Evolutionary conservation across 2,888 invertebrate species (phyloP).

Genomic region (Hipparchia sbordonii): DNA sequence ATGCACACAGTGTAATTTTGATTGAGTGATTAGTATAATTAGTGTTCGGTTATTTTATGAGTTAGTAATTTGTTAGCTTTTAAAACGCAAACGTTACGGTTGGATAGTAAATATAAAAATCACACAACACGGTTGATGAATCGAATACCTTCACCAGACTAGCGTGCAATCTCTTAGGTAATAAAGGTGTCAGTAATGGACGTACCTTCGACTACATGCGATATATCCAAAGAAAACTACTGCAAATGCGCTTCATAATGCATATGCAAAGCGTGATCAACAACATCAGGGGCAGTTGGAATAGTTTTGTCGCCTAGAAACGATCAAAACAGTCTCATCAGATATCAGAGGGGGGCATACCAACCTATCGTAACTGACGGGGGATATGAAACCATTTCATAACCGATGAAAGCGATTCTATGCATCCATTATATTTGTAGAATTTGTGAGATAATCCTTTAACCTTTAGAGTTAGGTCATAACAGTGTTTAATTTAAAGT

Average conservation of each 20-base stretch:
- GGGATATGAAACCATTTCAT: slow-evolving; percentile 2
- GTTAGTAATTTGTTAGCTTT: slow-evolving; percentile 37
- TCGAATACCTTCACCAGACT: slow-evolving; percentile 64
- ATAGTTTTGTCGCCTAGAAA: slow-evolving; percentile 83
- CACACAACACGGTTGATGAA: slow-evolving; percentile 33
- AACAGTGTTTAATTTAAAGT: slow-evolving; percentile 57
- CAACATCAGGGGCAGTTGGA: slow-evolving; percentile 83
- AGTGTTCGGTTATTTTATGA: slow-evolving; percentile 27
- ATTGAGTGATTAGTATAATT: slow-evolving; percentile 34
- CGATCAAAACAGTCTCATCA: slow-evolving; percentile 77
- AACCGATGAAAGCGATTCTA: slow-evolving; percentile 1
- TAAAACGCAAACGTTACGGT: slow-evolving; percentile 18
- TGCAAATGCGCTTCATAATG: slow-evolving; percentile 84
- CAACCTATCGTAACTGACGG: slow-evolving; percentile 30
- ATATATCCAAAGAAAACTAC: slow-evolving; percentile 84
- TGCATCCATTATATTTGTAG: background rate
- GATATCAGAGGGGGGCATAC: slow-evolving; percentile 49
- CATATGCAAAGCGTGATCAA: slow-evolving; percentile 84
- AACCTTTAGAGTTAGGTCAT: slow-evolving; percentile 34
- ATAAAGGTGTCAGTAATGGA: slow-evolving; percentile 78
- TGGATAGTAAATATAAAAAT: slow-evolving; percentile 8
- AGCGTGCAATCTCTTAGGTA: slow-evolving; percentile 70
- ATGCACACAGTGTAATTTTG: slow-evolving; percentile 39
- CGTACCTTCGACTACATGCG: slow-evolving; percentile 84
- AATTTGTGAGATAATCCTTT: background rate